phyloP scores from a whole-genome alignment of 2,888 invertebrate species.

The Campopleginae sp. region DNA sequence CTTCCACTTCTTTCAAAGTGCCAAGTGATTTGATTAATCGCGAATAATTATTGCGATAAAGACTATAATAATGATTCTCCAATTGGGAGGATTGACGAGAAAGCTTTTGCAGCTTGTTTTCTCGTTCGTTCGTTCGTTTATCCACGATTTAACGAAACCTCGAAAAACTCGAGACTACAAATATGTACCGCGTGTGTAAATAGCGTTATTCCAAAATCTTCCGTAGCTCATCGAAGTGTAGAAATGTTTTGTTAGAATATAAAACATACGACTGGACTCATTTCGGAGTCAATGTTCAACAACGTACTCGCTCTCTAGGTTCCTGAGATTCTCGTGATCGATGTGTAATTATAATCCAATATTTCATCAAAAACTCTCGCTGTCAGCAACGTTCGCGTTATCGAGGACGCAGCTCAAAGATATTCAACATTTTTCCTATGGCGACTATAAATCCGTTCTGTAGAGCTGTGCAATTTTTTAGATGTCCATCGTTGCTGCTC shows the following conservation, averaged over 20 bases:
- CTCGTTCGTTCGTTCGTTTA: constrained; percentile 15
- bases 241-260: constrained; percentile 53
- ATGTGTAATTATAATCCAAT: constrained; percentile 60
- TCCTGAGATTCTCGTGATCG: constrained; percentile 61
- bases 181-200: constrained; percentile 65
- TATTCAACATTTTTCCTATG: neutral
- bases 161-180: neutral
- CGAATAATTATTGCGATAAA: constrained; percentile 43
- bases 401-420: neutral
- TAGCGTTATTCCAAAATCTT: constrained; percentile 68
- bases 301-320: constrained; percentile 67
- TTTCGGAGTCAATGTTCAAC: constrained; percentile 59
- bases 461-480: constrained; percentile 32
- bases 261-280: constrained; percentile 60
- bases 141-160: neutral
- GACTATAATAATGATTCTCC: constrained; percentile 27
- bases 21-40: constrained; percentile 66
- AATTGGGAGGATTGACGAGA: constrained; percentile 15
- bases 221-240: constrained; percentile 53
- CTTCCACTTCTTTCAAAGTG: constrained; percentile 64
- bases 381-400: neutral
- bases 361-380: constrained; percentile 42
- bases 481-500: constrained; percentile 50
- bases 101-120: constrained; percentile 38
- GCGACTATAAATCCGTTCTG: constrained; percentile 1